Evolutionary conservation across 2,888 invertebrate genomes (phyloP), one percentile per base, ranked within the genome.

Genomic region (Dyspetes luteomarginatus): DNA sequence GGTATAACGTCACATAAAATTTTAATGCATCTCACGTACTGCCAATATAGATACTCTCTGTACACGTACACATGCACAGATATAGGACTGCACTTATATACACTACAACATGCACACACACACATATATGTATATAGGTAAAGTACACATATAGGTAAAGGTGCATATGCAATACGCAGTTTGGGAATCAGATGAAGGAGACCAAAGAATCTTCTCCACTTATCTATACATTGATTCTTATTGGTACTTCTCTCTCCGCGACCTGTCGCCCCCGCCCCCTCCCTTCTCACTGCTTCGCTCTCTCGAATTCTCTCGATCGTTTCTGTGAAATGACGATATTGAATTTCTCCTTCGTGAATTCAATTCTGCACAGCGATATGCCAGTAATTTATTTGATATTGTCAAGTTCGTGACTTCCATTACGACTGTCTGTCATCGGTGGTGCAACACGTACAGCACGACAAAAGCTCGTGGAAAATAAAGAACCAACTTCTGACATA

Each of bases 181-280:
- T n/a, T n/a, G n/a, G n/a, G n/a, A n/a, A n/a, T n/a, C n/a, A n/a
- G 36, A 12, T 71, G 36, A 30, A 30, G 9, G 58, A 12, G 24
- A 30, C 30, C 22, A 36, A 71, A 71, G 71, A 48, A 60, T 60
- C 48, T 58, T 36, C 52, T 30, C 36, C 41, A 28, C 50, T 65
- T 48, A 64, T 55, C 43, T 36, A 19, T 28, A 48, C 41, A 48
- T 62, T 52, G 22, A 22, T 52, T 48, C 48, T 68, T 52, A 67
- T 60, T 60, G 76, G 60, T 41, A 67, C 67, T 68, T 60, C 48
- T 43, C 48, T 52, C 41, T 58, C 58, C 41, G 65, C 56, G 43
- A 56, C 5, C 19, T 26, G 22, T 52, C 58, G 17, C 22, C 36
- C n/a, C 15, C n/a, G 17, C 15, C 19, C 17, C 58, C 22, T 68